Percentiles rank a stretch among this genome's conserved stretches.
Evolutionary conservation across 1,140 invertebrate species (phyloP).

Genomic region (Neotoxoptera formosana): DNA sequence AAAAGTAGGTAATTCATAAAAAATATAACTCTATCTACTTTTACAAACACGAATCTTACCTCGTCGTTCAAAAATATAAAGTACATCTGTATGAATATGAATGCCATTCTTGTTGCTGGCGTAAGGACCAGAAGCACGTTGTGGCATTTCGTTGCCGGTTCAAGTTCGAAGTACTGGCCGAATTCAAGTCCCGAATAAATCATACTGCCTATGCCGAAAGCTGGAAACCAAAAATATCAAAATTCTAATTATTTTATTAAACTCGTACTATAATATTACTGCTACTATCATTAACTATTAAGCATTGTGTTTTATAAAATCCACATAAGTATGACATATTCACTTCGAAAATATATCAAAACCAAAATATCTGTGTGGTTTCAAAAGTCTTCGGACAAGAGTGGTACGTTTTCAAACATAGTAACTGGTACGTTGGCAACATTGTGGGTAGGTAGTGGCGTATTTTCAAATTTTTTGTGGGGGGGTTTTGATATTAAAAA

Average conservation of each 20-base stretch:
- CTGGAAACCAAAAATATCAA: constrained; percentile 65
- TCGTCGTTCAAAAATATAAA: constrained; percentile 95
- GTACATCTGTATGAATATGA: constrained; percentile 95
- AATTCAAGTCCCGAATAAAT: constrained; percentile 94
- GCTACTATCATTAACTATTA: too few relatives aligned
- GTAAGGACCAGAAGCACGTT: constrained; percentile 86
- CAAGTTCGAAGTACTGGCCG: constrained; percentile 90
- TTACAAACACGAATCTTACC: constrained; percentile 65
- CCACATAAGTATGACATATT: too few relatives aligned
- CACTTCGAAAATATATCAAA: too few relatives aligned
- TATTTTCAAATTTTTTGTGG: too few relatives aligned
- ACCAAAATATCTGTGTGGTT: too few relatives aligned
- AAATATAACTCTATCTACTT: background rate
- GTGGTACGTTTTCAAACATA: too few relatives aligned
- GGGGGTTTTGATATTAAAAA: too few relatives aligned
- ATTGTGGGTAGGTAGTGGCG: too few relatives aligned
- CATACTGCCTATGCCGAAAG: constrained; percentile 93
- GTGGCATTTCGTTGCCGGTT: constrained; percentile 83
- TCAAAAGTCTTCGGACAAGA: too few relatives aligned
- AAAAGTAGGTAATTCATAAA: background rate
- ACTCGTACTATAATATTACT: background rate
- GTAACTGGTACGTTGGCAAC: too few relatives aligned
- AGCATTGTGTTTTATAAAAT: too few relatives aligned
- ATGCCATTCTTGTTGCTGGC: constrained; percentile 86
- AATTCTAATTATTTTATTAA: background rate